Evolutionary conservation across 2,888 invertebrate genomes (phyloP).

Genomic region (Altica lythri): DNA sequence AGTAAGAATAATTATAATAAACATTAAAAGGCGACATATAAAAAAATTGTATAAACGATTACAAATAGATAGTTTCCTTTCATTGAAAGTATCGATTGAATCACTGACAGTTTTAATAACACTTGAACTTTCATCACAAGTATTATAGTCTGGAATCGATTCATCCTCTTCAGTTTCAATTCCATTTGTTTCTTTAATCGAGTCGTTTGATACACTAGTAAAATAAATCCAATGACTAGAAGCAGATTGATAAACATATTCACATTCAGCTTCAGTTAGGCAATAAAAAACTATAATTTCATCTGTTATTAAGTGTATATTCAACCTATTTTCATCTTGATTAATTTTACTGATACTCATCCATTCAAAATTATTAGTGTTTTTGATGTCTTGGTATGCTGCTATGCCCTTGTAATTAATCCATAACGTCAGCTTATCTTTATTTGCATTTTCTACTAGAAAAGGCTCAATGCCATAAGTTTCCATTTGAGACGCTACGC

Average conservation of each 20-base stretch:
- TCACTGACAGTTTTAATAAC: too few species aligned
- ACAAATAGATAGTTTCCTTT: too few species aligned
- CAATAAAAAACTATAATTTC: conserved; percentile 31
- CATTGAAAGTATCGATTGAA: too few species aligned
- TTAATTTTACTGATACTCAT: conserved; percentile 22
- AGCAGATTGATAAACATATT: conserved; percentile 36
- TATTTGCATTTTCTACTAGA: conserved; percentile 29
- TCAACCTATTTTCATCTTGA: conserved; percentile 30
- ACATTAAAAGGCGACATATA: too few species aligned
- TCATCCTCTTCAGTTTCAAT: too few species aligned
- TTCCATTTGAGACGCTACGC: conserved; percentile 38
- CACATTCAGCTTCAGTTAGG: conserved; percentile 35
- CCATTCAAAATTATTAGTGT: conserved; percentile 32
- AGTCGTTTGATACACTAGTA: too few species aligned
- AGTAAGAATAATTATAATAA: too few species aligned
- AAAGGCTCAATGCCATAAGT: conserved; percentile 41
- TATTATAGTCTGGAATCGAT: too few species aligned
- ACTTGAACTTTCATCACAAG: too few species aligned
- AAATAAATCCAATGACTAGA: conserved; percentile 34
- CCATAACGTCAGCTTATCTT: conserved; percentile 33
- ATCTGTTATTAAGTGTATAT: conserved; percentile 22
- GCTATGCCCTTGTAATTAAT: conserved; percentile 38
- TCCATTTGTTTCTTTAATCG: too few species aligned
- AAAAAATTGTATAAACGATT: too few species aligned
- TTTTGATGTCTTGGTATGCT: conserved; percentile 25